phyloP scores from a whole-genome alignment of 2,113 vertebrate genomes.

The Psophia crepitans region DNA sequence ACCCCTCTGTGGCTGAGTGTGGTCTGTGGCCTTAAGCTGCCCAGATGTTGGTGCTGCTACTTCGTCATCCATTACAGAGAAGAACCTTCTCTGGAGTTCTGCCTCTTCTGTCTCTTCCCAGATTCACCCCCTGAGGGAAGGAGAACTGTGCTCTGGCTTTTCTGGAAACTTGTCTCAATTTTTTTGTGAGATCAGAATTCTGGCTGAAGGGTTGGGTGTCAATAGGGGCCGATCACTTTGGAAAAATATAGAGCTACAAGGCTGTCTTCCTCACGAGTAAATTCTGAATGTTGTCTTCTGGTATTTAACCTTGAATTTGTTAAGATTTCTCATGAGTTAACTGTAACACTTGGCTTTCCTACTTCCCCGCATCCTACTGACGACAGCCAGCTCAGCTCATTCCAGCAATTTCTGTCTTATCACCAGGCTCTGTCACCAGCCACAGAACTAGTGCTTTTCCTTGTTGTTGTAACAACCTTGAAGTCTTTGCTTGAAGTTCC shows the following conservation, averaged over 20 bases:
- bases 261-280: not conserved
- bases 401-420: slow-evolving; percentile 43
- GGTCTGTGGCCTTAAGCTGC: not conserved
- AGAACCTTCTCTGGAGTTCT: not conserved
- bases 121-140: not conserved
- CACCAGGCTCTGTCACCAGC: not conserved
- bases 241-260: not conserved
- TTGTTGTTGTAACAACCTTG: not conserved
- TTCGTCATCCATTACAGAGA: not conserved
- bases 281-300: not conserved
- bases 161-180: not conserved
- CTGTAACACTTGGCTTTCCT: not conserved
- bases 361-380: not conserved
- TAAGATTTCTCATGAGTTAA: not conserved
- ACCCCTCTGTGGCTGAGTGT: not conserved
- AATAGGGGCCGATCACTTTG: not conserved
- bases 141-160: not conserved
- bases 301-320: not conserved
- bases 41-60: not conserved
- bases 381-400: slow-evolving; percentile 19
- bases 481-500: not conserved
- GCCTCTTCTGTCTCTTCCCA: not conserved
- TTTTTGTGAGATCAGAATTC: not conserved
- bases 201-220: not conserved
- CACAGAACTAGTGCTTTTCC: not conserved